Percentiles rank a stretch among this genome's conserved stretches.
Evolutionary conservation across 2,113 vertebrate species (phyloP).

Genomic region (Neodon shergylaensis): DNA sequence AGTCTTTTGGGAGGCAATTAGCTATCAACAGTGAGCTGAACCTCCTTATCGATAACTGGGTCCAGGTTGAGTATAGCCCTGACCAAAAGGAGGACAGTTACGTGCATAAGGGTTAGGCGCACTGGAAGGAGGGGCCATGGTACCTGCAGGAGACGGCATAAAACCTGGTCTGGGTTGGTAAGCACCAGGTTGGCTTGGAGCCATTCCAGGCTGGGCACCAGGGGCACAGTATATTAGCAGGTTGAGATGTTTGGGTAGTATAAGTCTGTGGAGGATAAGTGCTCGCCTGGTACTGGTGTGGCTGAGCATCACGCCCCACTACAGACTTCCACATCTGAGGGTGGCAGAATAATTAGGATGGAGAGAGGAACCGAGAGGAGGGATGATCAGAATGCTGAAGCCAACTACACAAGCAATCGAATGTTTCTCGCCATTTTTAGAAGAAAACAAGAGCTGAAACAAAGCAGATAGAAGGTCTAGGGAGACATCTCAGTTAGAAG

Average conservation of each 20-base stretch:
- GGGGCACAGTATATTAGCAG: constrained; percentile 91
- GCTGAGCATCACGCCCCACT: constrained; percentile 89
- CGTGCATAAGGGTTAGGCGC: constrained; percentile 95
- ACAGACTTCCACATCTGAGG: constrained; percentile 97
- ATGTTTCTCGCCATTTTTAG: neutral
- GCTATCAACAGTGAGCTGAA: constrained; percentile 22
- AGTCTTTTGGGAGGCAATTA: constrained; percentile 79
- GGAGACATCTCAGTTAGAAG: neutral
- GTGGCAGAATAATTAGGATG: neutral
- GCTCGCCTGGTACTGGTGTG: constrained; percentile 92
- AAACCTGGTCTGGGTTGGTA: constrained; percentile 94
- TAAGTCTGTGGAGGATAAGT: constrained; percentile 94
- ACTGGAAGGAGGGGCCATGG: constrained; percentile 92
- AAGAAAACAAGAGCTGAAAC: constrained; percentile 26
- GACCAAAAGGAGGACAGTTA: constrained; percentile 93
- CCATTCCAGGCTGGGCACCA: constrained; percentile 88
- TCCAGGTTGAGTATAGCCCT: constrained; percentile 95
- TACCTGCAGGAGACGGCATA: constrained; percentile 92
- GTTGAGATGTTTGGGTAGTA: constrained; percentile 92
- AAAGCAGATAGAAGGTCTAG: neutral
- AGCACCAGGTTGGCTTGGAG: constrained; percentile 85
- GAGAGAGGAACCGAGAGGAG: neutral
- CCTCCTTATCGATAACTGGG: constrained; percentile 95
- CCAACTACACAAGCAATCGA: neutral
- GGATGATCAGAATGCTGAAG: neutral